These are phyloP conservation scores for Plutella xylostella DNA, from an alignment of 2,888 invertebrate species.

Conservation along the genomic window DNA sequence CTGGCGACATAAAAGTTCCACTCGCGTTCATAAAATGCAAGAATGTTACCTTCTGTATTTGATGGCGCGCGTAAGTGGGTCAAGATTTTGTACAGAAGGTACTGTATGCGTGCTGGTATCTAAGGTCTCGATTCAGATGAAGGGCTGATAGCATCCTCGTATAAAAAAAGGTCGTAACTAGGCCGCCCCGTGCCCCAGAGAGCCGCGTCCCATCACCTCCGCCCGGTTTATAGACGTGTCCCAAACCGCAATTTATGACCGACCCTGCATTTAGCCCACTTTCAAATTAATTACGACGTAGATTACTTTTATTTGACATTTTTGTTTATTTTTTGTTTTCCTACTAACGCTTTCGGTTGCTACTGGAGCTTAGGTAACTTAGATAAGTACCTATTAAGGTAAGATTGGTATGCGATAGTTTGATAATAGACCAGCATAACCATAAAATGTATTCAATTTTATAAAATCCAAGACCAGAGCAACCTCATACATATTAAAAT, in stretches of 20 bases:
- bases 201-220: conserved; percentile 48
- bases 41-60: no score
- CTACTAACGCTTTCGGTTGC: background rate
- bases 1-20: no score
- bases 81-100: conserved; percentile 43
- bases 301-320: conserved; percentile 11
- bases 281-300: conserved; percentile 32
- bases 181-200: conserved; percentile 39
- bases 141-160: conserved; percentile 57
- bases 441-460: no score
- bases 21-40: no score
- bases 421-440: no score
- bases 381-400: no score
- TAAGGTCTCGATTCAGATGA: conserved; percentile 53
- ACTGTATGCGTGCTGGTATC: conserved; percentile 55
- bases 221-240: conserved; percentile 53
- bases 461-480: no score
- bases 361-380: no score
- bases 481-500: no score
- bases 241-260: conserved; percentile 51
- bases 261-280: conserved; percentile 28
- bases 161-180: conserved; percentile 59
- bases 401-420: no score
- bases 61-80: conserved; percentile 32
- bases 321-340: no score